phyloP scores from a whole-genome alignment of 2,888 invertebrate species.

The Punctoribates punctum region DNA sequence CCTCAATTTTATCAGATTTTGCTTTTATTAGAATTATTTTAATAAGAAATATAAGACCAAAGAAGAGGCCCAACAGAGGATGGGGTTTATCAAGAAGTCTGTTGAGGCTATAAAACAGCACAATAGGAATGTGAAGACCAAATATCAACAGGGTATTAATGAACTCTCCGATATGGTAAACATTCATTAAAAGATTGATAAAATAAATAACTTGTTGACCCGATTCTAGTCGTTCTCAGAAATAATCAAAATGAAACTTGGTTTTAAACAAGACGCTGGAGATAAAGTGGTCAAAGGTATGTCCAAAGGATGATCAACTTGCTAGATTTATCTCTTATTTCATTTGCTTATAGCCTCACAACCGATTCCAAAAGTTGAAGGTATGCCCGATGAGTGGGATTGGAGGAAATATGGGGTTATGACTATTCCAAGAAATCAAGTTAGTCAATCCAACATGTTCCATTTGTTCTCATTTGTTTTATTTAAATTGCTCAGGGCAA shows the following conservation, averaged over 20 bases:
- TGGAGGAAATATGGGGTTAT: slow-evolving; percentile 82
- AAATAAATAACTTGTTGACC: neutral
- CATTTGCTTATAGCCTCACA: neutral
- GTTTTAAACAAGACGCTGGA: neutral
- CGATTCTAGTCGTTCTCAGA: neutral
- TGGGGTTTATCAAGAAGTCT: neutral
- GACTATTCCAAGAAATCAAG: slow-evolving; percentile 82
- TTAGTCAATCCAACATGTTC: neutral
- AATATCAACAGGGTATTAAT: neutral
- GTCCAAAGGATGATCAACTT: neutral
- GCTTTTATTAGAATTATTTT: neutral
- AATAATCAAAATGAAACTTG: neutral
- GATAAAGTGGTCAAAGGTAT: neutral
- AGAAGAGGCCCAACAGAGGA: neutral
- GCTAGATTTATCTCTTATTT: neutral
- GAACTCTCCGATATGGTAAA: slow-evolving; percentile 13
- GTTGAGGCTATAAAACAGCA: neutral
- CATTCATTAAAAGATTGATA: neutral
- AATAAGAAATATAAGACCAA: neutral
- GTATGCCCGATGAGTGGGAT: slow-evolving; percentile 69
- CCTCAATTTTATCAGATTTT: neutral
- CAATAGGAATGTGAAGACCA: neutral
- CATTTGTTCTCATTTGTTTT: neutral
- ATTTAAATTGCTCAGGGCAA: slow-evolving; percentile 54
- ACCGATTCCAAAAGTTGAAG: slow-evolving; percentile 60